Base-by-base conservation (phyloP, 2,797 vertebrate genomes). In the Cottoperca gobio region DNA sequence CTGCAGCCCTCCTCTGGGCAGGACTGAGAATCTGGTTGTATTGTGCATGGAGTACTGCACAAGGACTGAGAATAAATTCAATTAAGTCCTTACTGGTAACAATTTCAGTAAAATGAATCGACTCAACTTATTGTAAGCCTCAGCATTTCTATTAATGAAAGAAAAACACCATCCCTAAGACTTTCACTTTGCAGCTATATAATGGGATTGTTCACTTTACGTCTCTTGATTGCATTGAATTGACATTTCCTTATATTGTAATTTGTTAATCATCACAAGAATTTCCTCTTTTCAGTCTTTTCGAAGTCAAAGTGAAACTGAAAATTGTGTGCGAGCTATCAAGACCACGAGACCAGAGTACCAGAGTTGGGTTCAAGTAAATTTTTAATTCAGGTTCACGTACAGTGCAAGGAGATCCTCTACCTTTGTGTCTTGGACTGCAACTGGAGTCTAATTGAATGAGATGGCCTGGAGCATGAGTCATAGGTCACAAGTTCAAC, bases 31-130 rank as follows among this genome's bases (percentile, higher is more conserved):
- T 84, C 68, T 39, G 70, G 75, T 87, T 86, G n/a, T 79, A 86
- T 82, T 81, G 76, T 78, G 67, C 39, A 46, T 70, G 50, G 75
- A 78, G 78, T 68, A 77, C 61, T 73, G 80, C 81, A 73, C 55
- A 68, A 70, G 81, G 82, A 88, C 73, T 42, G 33, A 54, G 53
- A 65, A 50, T 58, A 83, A 89, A 92, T 85, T 57, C 58, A 90
- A 90, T 92, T 88, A 83, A 84, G 75, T 73, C 70, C 4, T 17
- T 65, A 68, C 70, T 83, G 70, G 80, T 78, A 86, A 89, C 82
- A 87, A 68, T 89, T 86, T 85, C 62, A 72, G 66, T 83, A 73
- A 85, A 93, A 89, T 78, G 48, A 89, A 91, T 82, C 73, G 79
- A 85, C 68, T 86, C 71, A 81, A 89, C 62, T 74, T 89, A 89